These are phyloP conservation scores for Xiphias gladius DNA, from an alignment of 2,113 vertebrate genomes.

Conservation along the genomic window DNA sequence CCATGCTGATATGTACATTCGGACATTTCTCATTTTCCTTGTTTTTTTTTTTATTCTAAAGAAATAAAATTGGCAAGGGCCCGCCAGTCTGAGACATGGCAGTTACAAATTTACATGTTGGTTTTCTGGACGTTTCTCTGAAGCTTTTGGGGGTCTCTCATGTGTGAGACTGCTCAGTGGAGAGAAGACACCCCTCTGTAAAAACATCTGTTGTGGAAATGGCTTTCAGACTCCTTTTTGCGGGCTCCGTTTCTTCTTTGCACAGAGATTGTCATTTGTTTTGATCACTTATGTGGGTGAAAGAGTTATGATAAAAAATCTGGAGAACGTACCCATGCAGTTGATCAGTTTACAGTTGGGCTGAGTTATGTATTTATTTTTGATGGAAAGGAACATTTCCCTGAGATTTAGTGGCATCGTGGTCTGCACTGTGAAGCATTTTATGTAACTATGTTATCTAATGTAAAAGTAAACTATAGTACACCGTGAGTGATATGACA, in stretches of 20 bases:
- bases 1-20: conserved; percentile 56
- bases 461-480: conserved; percentile 60
- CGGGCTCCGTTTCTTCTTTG: conserved; percentile 79
- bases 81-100: conserved; percentile 73
- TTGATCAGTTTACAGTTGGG: conserved; percentile 65
- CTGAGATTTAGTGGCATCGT: conserved; percentile 38
- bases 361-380: conserved; percentile 36
- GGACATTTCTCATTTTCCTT: conserved; percentile 5
- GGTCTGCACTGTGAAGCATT: conserved; percentile 52
- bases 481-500: conserved; percentile 26
- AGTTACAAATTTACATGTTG: conserved; percentile 86
- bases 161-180: conserved; percentile 88
- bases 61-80: conserved; percentile 61
- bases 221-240: conserved; percentile 86
- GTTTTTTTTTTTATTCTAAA: conserved; percentile 48
- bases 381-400: conserved; percentile 44
- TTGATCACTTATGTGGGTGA: conserved; percentile 84
- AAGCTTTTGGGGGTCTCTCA: conserved; percentile 86
- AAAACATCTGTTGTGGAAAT: conserved; percentile 89
- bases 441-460: conserved; percentile 49
- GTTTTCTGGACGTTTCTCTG: conserved; percentile 85
- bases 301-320: conserved; percentile 75
- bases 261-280: conserved; percentile 84
- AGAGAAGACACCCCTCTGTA: conserved; percentile 88
- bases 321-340: conserved; percentile 69